Evolutionary conservation across 2,113 vertebrate genomes (phyloP).

Genomic region (Corvus moneduloides): DNA sequence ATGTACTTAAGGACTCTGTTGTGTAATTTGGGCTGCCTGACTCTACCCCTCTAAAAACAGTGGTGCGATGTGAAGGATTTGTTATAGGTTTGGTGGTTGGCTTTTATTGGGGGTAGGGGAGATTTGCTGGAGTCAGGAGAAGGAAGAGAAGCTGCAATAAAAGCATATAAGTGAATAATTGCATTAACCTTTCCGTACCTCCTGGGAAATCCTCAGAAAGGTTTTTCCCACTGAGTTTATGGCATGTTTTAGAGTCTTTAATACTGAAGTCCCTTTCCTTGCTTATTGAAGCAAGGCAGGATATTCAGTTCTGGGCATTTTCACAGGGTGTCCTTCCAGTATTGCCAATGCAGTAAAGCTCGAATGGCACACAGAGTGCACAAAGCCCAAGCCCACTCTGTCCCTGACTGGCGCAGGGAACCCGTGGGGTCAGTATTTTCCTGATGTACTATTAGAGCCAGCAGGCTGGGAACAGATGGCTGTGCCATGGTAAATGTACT

Average conservation of each 20-base stretch:
- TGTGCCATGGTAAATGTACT: background rate
- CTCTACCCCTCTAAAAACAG: background rate
- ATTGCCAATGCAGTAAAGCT: background rate
- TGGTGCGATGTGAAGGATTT: background rate
- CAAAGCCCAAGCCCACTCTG: background rate
- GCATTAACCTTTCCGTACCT: background rate
- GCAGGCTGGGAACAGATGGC: slow-evolving; percentile 5
- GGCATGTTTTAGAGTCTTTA: background rate
- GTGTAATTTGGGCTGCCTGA: background rate
- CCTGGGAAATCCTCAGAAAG: background rate
- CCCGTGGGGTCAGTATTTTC: background rate
- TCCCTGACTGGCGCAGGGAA: fast-evolving
- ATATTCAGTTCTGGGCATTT: background rate
- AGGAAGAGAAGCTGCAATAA: background rate
- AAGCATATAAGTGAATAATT: slow-evolving; percentile 5
- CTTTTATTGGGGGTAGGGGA: background rate
- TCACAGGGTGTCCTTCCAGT: background rate
- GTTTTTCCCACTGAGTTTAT: background rate
- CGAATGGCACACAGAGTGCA: fast-evolving
- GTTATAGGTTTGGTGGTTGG: background rate
- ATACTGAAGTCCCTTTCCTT: background rate
- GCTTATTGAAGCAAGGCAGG: background rate
- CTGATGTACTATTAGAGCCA: background rate
- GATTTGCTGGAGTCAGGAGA: background rate
- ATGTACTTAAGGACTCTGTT: background rate